Conservation (phyloP, 2,113 vertebrate genomes). For the Gasterosteus aculeatus region DNA sequence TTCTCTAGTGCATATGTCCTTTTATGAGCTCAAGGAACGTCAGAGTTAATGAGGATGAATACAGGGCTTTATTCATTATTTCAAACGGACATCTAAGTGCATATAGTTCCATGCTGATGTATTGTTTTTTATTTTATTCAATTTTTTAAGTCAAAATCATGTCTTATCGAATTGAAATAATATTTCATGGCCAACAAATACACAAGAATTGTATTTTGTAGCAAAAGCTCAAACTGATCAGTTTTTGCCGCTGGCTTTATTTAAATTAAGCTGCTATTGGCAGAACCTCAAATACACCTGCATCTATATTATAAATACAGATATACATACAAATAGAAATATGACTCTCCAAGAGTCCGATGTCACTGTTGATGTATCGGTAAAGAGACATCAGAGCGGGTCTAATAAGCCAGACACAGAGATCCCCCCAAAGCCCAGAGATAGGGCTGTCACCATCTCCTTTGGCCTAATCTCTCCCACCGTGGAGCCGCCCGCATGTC, state of each 20-base stretch:
- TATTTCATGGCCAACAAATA: neutral
- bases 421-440: slow-evolving; percentile 55
- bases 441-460: slow-evolving; percentile 54
- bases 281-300: slow-evolving; percentile 11
- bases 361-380: slow-evolving; percentile 49
- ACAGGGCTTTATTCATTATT: slow-evolving; percentile 62
- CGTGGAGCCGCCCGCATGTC: slow-evolving; percentile 44
- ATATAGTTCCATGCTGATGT: slow-evolving; percentile 6
- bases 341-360: slow-evolving; percentile 15
- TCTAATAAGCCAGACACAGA: slow-evolving; percentile 61
- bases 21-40: slow-evolving; percentile 64
- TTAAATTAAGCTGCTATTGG: neutral
- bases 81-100: slow-evolving; percentile 25
- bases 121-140: neutral
- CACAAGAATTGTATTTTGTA: neutral
- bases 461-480: slow-evolving; percentile 65
- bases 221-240: neutral
- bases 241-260: neutral
- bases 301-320: too few relatives aligned
- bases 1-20: slow-evolving; percentile 51
- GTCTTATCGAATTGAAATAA: neutral
- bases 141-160: neutral
- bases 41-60: slow-evolving; percentile 74
- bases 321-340: slow-evolving; percentile 9
- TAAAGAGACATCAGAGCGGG: slow-evolving; percentile 66